These are phyloP conservation scores for Agelastica alni DNA, from an alignment of 2,888 invertebrate genomes.

Conservation along the genomic window DNA sequence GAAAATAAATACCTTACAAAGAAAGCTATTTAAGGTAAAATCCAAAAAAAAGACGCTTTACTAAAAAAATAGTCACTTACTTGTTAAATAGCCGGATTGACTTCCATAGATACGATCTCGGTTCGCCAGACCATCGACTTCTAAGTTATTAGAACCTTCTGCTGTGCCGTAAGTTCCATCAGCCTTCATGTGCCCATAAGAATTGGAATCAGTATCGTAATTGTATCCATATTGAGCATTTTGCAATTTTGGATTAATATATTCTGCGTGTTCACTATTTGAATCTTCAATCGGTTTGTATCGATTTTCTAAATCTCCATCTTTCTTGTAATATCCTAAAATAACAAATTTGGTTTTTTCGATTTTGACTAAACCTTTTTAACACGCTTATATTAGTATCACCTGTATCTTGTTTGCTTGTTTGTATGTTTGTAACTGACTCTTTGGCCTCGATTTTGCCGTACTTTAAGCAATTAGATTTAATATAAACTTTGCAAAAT, in stretches of 20 bases:
- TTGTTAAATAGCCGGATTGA: conserved; percentile 22
- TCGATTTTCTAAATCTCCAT: conserved; percentile 52
- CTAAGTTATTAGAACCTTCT: conserved; percentile 19
- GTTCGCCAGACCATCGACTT: conserved; percentile 30
- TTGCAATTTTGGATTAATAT: conserved; percentile 49
- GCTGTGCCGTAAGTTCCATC: conserved; percentile 27
- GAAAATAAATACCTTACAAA: too few relatives aligned
- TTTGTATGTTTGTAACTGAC: too few relatives aligned
- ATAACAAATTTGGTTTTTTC: too few relatives aligned
- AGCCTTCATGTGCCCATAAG: conserved; percentile 38
- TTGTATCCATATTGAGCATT: conserved; percentile 19
- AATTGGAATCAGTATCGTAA: conserved; percentile 27
- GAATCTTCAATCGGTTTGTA: conserved; percentile 49
- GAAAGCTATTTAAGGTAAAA: too few relatives aligned
- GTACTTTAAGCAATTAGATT: too few relatives aligned
- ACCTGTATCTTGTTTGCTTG: too few relatives aligned
- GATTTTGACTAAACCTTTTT: too few relatives aligned
- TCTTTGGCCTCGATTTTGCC: too few relatives aligned
- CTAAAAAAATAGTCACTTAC: neutral
- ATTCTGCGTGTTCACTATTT: conserved; percentile 53
- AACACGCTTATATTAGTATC: too few relatives aligned
- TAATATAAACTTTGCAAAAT: too few relatives aligned
- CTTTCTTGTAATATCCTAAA: conserved; percentile 51
- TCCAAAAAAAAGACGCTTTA: too few relatives aligned
- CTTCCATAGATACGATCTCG: conserved; percentile 26